Base-by-base conservation (phyloP, 2,113 vertebrate genomes). In the Accipiter cooperii region DNA sequence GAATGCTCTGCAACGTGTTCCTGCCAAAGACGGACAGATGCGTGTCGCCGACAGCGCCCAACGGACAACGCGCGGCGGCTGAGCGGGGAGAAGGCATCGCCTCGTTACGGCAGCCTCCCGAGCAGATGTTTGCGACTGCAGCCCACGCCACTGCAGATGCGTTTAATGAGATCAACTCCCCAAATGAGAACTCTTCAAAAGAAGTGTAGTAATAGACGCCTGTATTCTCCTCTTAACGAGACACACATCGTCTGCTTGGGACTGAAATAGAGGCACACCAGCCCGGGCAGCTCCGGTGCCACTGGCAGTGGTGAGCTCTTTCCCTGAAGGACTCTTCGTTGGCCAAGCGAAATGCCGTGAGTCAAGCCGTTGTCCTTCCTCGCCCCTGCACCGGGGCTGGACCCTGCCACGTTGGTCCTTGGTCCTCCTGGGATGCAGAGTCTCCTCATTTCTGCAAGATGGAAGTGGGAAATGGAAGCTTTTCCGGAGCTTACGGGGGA, bases 31-130 rank as follows among this genome's bases (percentile, higher is more conserved):
- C 54, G 40, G 64, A 52, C 0, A 10, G 68, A 28, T 2, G 0
- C 0, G 7, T 29, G 80, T 76, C 10, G 3, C 78, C 1, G 5
- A 5, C 11, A 2, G 51, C 0, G 8, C 0, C 0, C 6, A 38
- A 22, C 0, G 1, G 85, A 22, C 78, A 4, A 4, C 3, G 47
- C 0, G 0, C 2, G 0, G 26, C 2, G 33, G 64, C 46, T 29
- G 76, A 64, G 77, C 2, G 2, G 65, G 66, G 29, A 79, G 19
- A 66, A 75, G 58, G 40, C 55, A 76, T n/a, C 5, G 10, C 66
- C n/a, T 69, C 26, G 1, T 58, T 26, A 21, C 2, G 2, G 57
- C 64, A 75, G 80, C 64, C 47, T 77, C 76, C 47, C 15, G 26
- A 90, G 65, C 60, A 87, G 79, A 60, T 64, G 34, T 78, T 77